A percentile compares a stretch with the other conserved stretches of the same genome.
phyloP scores from a whole-genome alignment of 2,113 vertebrate species.

The Podocnemis expansa region DNA sequence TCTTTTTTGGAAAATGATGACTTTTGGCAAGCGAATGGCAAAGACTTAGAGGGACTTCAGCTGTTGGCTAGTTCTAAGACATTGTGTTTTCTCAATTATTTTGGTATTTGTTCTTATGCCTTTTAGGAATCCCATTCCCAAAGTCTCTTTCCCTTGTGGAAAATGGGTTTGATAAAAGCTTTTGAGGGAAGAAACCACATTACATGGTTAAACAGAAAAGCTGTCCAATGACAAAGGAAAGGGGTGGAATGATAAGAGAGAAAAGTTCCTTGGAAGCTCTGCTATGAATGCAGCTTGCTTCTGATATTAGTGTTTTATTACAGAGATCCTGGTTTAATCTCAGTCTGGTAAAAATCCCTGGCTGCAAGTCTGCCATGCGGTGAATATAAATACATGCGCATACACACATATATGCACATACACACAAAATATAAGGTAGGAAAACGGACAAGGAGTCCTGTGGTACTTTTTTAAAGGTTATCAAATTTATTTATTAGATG shows the following conservation, averaged over 20 bases:
- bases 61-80: accelerated
- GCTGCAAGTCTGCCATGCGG: not conserved
- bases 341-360: not conserved
- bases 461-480: too few species aligned
- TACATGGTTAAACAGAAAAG: not conserved
- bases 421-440: accelerated
- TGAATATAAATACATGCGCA: not conserved
- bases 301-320: not conserved
- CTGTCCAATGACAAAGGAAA: not conserved
- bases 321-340: accelerated
- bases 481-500: too few species aligned
- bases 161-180: not conserved
- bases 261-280: not conserved
- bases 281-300: not conserved
- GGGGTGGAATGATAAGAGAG: not conserved
- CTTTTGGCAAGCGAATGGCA: not conserved
- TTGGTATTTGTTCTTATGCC: not conserved
- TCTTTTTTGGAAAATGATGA: conserved; percentile 30
- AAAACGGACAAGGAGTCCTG: too few species aligned
- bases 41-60: not conserved
- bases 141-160: not conserved
- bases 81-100: not conserved
- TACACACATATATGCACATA: too few species aligned
- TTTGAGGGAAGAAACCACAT: not conserved
- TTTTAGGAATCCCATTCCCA: not conserved